phyloP scores from a whole-genome alignment of 2,113 vertebrate genomes.

The Nothocercus nigrocapillus region DNA sequence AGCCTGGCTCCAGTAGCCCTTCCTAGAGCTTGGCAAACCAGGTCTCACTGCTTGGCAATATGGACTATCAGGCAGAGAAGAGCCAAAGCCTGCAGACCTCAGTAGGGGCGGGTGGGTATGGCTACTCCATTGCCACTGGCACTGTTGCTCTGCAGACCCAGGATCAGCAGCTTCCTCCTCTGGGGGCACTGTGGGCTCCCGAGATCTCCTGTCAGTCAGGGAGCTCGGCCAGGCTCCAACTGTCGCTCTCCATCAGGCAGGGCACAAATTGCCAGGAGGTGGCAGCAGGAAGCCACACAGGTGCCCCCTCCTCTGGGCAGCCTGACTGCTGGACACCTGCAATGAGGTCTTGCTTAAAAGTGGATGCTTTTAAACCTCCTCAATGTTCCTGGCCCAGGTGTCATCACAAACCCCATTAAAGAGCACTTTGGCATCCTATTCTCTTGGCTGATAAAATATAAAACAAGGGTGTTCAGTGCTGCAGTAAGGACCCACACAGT shows the following conservation, averaged over 20 bases:
- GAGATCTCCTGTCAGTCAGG: not conserved
- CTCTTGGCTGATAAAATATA: not conserved
- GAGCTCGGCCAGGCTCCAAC: not conserved
- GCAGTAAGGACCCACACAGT: not conserved
- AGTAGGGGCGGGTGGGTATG: not conserved
- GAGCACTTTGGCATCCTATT: not conserved
- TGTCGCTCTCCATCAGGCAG: rapidly evolving
- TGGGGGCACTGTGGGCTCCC: not conserved
- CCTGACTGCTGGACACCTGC: not conserved
- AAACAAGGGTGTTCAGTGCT: no score
- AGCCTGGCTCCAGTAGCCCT: not conserved
- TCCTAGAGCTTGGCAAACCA: not conserved
- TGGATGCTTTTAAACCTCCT: no score
- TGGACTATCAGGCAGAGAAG: not conserved
- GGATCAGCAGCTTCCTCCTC: not conserved
- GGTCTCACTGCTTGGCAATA: rapidly evolving
- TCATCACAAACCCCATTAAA: not conserved
- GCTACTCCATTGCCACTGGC: not conserved
- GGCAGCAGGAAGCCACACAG: not conserved
- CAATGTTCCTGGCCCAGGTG: rapidly evolving
- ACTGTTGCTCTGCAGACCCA: not conserved
- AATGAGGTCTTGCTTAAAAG: rapidly evolving
- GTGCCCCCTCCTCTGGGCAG: not conserved
- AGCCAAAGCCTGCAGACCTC: not conserved
- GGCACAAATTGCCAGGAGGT: not conserved